Evolutionary conservation across 1,140 invertebrate genomes (phyloP).

Genomic region (Brevipalpus yothersi): DNA sequence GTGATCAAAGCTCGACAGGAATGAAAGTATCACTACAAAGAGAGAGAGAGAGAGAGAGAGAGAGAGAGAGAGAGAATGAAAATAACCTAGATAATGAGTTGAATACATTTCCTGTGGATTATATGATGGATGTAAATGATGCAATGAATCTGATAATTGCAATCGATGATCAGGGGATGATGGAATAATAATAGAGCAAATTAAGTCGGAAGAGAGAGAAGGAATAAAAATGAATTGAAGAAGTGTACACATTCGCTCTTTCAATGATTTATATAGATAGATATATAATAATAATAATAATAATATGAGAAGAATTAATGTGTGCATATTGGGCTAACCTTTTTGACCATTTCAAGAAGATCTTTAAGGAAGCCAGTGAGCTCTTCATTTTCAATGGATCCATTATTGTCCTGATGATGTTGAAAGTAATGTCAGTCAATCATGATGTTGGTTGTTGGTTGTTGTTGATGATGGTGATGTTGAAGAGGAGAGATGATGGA

Average conservation of each 20-base stretch:
- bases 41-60: too few relatives aligned
- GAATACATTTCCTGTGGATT: too few relatives aligned
- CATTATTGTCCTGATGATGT: conserved; percentile 21
- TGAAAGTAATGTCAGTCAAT: background rate
- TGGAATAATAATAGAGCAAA: background rate
- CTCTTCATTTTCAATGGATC: conserved; percentile 23
- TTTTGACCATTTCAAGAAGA: conserved; percentile 21
- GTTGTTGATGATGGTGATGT: background rate
- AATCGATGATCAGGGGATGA: background rate
- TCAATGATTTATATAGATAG: too few relatives aligned
- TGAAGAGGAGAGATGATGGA: background rate
- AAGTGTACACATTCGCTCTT: too few relatives aligned
- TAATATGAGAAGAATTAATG: background rate
- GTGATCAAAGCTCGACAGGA: too few relatives aligned
- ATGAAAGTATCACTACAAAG: too few relatives aligned
- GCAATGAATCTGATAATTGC: background rate
- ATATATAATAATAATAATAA: too few relatives aligned
- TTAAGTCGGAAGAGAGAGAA: too few relatives aligned
- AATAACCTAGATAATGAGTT: too few relatives aligned
- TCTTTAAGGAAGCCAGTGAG: conserved; percentile 24
- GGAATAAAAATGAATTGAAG: too few relatives aligned
- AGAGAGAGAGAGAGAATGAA: too few relatives aligned
- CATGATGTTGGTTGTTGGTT: background rate
- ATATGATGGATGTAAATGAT: background rate
- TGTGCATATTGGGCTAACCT: background rate